Evolutionary conservation across 2,888 invertebrate species (phyloP).

Genomic region (Standfussiana lucernea): DNA sequence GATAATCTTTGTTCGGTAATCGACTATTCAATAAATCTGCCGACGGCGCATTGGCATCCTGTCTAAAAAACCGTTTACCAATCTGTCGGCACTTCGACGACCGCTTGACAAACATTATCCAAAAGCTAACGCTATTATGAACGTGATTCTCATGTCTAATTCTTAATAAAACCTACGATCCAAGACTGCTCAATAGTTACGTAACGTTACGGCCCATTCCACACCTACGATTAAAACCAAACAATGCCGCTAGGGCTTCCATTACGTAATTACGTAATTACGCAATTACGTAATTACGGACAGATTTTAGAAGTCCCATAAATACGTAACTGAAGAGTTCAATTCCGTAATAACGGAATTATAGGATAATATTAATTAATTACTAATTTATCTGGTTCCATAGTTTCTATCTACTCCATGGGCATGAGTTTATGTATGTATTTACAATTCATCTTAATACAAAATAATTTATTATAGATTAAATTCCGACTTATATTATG

Average conservation of each 20-base stretch:
- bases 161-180: slow-evolving; percentile 29
- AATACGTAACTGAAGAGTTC: too few species aligned
- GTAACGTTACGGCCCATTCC: slow-evolving; percentile 25
- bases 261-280: too few species aligned
- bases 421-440: too few species aligned
- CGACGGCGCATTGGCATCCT: neutral
- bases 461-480: too few species aligned
- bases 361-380: too few species aligned
- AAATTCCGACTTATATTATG: too few species aligned
- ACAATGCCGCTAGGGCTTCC: slow-evolving; percentile 47
- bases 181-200: slow-evolving; percentile 27
- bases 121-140: neutral
- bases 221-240: slow-evolving; percentile 30
- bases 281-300: too few species aligned
- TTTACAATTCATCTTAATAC: too few species aligned
- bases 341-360: too few species aligned
- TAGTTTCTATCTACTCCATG: too few species aligned
- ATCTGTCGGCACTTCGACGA: slow-evolving; percentile 8
- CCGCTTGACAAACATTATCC: slow-evolving; percentile 10
- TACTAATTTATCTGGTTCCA: too few species aligned
- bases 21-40: neutral
- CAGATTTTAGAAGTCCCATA: too few species aligned
- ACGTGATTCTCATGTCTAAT: slow-evolving; percentile 35
- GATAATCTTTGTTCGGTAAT: neutral
- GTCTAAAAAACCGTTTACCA: slow-evolving; percentile 1